Conservation (phyloP, 92 coral and sea anemone genomes). For the Heliopora coerulea region DNA sequence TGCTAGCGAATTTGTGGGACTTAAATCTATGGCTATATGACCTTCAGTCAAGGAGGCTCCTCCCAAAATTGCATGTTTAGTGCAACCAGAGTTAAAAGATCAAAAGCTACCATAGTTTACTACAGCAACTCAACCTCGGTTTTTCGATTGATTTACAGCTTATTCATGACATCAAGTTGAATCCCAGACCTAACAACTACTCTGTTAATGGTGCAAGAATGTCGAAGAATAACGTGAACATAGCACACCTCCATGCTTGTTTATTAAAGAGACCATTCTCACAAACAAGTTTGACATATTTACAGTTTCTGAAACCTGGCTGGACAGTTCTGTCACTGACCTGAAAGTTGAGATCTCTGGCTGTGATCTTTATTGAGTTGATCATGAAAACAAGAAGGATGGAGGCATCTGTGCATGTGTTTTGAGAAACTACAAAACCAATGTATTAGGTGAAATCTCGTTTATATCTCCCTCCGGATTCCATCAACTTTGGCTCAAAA, state of each 20-base stretch:
- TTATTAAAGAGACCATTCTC: constrained; percentile 41
- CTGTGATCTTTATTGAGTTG: constrained; percentile 34
- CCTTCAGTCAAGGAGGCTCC: background rate
- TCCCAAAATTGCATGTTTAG: constrained; percentile 39
- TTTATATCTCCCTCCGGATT: constrained; percentile 47
- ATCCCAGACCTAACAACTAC: too few relatives aligned
- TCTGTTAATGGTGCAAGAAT: constrained; percentile 1
- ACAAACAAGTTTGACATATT: constrained; percentile 55
- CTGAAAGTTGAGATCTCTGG: constrained; percentile 66
- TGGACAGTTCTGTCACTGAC: constrained; percentile 47
- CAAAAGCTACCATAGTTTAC: constrained; percentile 42
- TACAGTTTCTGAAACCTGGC: constrained; percentile 63
- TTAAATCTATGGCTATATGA: background rate
- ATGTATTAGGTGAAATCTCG: constrained; percentile 45
- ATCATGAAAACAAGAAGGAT: constrained; percentile 56
- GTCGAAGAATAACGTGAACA: constrained; percentile 45
- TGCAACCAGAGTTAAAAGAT: constrained; percentile 30
- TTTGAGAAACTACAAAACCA: constrained; percentile 37
- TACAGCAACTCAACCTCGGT: too few relatives aligned
- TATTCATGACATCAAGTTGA: constrained; percentile 48
- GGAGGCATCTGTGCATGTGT: constrained; percentile 54
- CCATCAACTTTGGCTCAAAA: constrained; percentile 57
- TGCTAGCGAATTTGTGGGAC: constrained; percentile 4
- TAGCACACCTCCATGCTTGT: constrained; percentile 28
- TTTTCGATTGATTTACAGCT: constrained; percentile 53